A percentile compares a stretch with the other conserved stretches of the same genome.
These are phyloP conservation scores for Stomorhina lunata DNA, from an alignment of 2,888 invertebrate genomes.

Conservation along the genomic window DNA sequence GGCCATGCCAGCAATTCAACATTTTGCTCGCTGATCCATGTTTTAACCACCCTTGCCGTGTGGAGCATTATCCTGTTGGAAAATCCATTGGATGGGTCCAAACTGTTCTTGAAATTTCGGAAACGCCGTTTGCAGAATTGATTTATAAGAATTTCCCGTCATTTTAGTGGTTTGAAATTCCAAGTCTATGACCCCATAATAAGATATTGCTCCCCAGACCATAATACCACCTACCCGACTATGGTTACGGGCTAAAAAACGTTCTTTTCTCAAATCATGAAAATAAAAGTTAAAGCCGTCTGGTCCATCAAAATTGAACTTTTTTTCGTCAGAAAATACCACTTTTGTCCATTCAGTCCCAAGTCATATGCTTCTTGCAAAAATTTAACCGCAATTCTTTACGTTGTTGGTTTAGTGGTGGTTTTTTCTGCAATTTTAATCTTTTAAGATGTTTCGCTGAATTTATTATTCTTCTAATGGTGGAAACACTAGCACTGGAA, in stretches of 20 bases:
- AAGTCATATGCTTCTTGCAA: conserved; percentile 5
- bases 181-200: background rate
- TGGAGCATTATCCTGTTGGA: too few relatives aligned
- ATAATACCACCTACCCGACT: conserved; percentile 2
- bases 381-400: background rate
- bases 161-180: conserved; percentile 14
- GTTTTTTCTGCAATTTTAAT: background rate
- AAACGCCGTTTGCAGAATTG: background rate
- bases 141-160: conserved; percentile 23
- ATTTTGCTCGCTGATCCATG: background rate
- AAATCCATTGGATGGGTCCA: background rate
- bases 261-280: conserved; percentile 13
- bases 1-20: too few relatives aligned
- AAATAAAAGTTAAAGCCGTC: conserved; percentile 23
- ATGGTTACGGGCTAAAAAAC: conserved; percentile 10
- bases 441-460: too few relatives aligned
- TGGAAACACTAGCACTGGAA: background rate
- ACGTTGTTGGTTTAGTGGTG: conserved; percentile 8
- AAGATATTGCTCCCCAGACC: background rate
- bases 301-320: background rate
- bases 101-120: conserved; percentile 16
- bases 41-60: too few relatives aligned
- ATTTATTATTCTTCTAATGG: too few relatives aligned
- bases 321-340: conserved; percentile 7
- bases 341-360: conserved; percentile 14